phyloP scores from a whole-genome alignment of 1,140 invertebrate species.

The Triops cancriformis region DNA sequence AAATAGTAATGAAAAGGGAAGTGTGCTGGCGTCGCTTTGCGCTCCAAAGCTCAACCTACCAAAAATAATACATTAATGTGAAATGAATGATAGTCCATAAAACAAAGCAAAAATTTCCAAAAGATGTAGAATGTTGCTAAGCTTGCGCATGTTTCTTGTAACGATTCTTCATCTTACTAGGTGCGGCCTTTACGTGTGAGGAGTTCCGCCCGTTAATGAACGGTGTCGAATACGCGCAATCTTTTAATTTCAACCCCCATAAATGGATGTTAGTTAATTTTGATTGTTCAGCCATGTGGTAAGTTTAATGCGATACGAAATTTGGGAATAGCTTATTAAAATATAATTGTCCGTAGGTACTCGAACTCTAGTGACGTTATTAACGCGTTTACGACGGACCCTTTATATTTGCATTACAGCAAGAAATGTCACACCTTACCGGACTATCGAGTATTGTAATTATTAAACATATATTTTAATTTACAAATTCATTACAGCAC shows the following conservation, averaged over 20 bases:
- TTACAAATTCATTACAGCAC: slow-evolving; percentile 49
- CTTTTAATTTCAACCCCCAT: too few relatives aligned
- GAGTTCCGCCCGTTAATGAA: slow-evolving; percentile 72
- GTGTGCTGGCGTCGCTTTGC: too few relatives aligned
- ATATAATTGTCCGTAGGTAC: neutral
- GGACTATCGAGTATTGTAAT: slow-evolving; percentile 23
- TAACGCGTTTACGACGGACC: slow-evolving; percentile 14
- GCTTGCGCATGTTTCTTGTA: too few relatives aligned
- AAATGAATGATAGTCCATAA: too few relatives aligned
- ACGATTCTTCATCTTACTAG: too few relatives aligned
- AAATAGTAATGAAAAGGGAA: too few relatives aligned
- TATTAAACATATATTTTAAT: slow-evolving; percentile 9
- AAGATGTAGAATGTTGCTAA: too few relatives aligned
- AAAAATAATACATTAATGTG: too few relatives aligned
- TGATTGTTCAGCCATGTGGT: slow-evolving; percentile 94
- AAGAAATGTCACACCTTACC: slow-evolving; percentile 22
- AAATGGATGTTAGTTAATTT: slow-evolving; percentile 96
- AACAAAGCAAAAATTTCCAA: too few relatives aligned
- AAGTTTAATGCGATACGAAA: slow-evolving; percentile 32
- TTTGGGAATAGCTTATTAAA: neutral
- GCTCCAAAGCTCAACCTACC: too few relatives aligned
- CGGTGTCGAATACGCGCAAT: slow-evolving; percentile 81
- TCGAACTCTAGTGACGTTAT: neutral
- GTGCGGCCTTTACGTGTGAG: slow-evolving; percentile 79
- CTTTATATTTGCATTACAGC: slow-evolving; percentile 21